These are phyloP conservation scores for Lycophotia porphyrea DNA, from an alignment of 2,888 invertebrate genomes.

Conservation along the genomic window DNA sequence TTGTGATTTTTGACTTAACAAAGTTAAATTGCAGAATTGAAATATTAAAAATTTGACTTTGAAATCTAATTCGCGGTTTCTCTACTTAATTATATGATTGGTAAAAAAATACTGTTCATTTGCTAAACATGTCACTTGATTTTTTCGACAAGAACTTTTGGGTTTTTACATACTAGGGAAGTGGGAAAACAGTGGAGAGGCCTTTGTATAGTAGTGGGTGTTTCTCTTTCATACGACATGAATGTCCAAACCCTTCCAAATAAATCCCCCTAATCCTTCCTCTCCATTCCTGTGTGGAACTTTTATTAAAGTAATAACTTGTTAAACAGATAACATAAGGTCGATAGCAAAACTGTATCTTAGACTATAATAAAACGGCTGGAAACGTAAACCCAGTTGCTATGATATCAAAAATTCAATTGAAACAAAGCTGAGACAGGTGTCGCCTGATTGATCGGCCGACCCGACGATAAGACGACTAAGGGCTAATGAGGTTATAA, in stretches of 20 bases:
- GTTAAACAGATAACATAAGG: background rate
- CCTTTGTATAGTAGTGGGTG: background rate
- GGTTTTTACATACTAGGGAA: background rate
- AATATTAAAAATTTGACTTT: too few relatives aligned
- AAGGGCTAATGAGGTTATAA: conserved; percentile 65
- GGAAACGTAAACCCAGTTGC: conserved; percentile 35
- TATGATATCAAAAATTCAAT: conserved; percentile 72
- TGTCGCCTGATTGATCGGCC: conserved; percentile 62
- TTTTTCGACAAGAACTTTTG: background rate
- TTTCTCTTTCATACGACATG: background rate
- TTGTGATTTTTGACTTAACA: background rate
- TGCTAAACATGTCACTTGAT: background rate
- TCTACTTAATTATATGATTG: background rate
- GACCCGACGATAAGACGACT: conserved; percentile 54
- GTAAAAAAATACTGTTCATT: background rate
- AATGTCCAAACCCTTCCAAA: background rate
- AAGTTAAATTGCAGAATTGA: background rate
- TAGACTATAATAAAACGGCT: conserved; percentile 35
- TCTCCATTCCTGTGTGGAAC: background rate
- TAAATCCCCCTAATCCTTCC: background rate
- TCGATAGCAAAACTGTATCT: background rate
- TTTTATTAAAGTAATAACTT: background rate
- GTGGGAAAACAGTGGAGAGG: background rate
- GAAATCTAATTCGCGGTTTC: background rate
- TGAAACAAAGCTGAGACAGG: conserved; percentile 69